Conservation (phyloP, 2,888 invertebrate species). For the Diarsia mendica region DNA sequence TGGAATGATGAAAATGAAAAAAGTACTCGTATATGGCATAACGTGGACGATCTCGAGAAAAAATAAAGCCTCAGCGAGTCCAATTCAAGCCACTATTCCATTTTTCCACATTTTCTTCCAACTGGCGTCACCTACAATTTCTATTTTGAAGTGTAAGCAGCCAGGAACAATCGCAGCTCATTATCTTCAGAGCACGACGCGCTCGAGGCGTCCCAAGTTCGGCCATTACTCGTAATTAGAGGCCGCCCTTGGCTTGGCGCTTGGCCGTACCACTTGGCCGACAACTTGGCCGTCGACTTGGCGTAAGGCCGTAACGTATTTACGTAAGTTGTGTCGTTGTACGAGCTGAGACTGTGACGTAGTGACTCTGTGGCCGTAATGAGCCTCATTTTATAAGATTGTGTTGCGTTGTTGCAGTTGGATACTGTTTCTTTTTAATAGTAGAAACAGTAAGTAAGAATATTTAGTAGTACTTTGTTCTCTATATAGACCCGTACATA, state of each 20-base stretch:
- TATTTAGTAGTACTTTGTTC: not conserved
- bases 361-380: not conserved
- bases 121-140: not conserved
- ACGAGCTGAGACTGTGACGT: conserved; percentile 18
- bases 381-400: conserved; percentile 17
- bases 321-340: conserved; percentile 49
- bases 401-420: not conserved
- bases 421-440: not conserved
- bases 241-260: conserved; percentile 30
- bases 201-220: conserved; percentile 52
- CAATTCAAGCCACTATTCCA: not conserved
- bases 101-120: not conserved
- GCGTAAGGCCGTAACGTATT: conserved; percentile 50
- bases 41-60: not conserved
- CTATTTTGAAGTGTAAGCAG: conserved; percentile 25
- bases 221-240: conserved; percentile 65
- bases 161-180: conserved; percentile 52
- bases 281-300: conserved; percentile 38
- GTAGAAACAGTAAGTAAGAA: too few species aligned
- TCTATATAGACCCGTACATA: not conserved
- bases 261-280: conserved; percentile 27
- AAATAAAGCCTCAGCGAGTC: not conserved
- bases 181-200: conserved; percentile 45
- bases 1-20: not conserved
- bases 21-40: not conserved